These are phyloP conservation scores for Anguilla anguilla DNA, from an alignment of 2,797 vertebrate genomes.

Conservation along the genomic window DNA sequence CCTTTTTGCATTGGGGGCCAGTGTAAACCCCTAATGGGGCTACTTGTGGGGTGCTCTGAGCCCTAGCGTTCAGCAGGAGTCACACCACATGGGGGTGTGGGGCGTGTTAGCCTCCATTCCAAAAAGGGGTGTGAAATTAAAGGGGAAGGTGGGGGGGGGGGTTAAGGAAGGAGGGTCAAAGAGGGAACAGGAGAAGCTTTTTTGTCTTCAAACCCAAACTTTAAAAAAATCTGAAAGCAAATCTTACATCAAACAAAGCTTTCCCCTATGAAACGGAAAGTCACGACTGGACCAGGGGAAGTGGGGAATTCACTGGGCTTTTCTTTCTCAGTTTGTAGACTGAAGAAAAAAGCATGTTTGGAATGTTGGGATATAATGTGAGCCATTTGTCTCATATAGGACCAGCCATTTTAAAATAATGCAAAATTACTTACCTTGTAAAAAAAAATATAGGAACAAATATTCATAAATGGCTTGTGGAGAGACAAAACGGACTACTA, in stretches of 20 bases:
- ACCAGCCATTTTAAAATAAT: neutral
- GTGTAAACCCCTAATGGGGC: constrained; percentile 14
- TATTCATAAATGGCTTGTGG: neutral
- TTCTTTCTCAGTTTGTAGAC: neutral
- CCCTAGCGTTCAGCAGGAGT: constrained; percentile 23
- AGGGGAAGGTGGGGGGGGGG: neutral
- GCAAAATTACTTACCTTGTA: neutral
- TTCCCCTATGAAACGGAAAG: neutral
- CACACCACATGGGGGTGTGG: neutral
- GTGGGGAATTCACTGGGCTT: neutral
- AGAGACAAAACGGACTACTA: neutral
- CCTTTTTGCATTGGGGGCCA: neutral
- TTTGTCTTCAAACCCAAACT: constrained; percentile 29
- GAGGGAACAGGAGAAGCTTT: constrained; percentile 14
- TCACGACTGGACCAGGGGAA: constrained; percentile 9
- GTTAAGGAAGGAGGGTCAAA: neutral
- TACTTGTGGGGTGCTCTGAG: neutral
- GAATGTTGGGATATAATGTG: neutral
- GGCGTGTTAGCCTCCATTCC: neutral
- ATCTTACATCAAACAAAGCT: constrained; percentile 22
- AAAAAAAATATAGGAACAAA: neutral
- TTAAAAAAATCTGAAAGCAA: constrained; percentile 24
- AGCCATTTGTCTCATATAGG: neutral
- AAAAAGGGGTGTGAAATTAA: constrained; percentile 19
- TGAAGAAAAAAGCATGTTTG: neutral